phyloP scores from a whole-genome alignment of 2,797 vertebrate species.

The Apodemus agrarius region DNA sequence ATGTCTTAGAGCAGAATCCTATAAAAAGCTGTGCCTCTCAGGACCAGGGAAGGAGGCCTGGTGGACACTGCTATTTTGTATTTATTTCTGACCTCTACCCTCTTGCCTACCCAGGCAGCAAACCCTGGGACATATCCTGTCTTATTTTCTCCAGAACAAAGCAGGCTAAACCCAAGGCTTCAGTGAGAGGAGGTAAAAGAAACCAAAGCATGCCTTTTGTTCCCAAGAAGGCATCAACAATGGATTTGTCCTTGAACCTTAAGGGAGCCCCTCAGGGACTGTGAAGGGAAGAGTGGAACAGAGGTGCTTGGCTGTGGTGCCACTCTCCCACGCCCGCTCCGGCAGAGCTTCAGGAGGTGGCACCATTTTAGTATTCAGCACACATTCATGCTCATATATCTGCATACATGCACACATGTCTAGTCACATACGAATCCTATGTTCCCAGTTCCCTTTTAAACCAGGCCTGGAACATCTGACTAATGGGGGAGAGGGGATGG shows the following conservation, averaged over 20 bases:
- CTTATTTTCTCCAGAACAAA: slow-evolving; percentile 69
- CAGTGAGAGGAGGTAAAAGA: slow-evolving; percentile 66
- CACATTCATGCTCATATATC: background rate
- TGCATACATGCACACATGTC: background rate
- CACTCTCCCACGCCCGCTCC: background rate
- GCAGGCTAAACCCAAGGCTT: background rate
- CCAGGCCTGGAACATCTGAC: slow-evolving; percentile 38
- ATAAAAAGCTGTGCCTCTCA: background rate
- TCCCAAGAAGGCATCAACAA: background rate
- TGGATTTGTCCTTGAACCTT: slow-evolving; percentile 27
- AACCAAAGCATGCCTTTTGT: slow-evolving; percentile 56
- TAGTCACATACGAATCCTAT: background rate
- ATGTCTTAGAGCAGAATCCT: background rate
- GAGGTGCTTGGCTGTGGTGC: slow-evolving; percentile 23
- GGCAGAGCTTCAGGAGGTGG: background rate
- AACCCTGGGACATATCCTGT: background rate
- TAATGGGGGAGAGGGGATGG: background rate
- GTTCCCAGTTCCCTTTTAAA: background rate
- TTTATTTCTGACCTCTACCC: slow-evolving; percentile 34
- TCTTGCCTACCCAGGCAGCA: background rate
- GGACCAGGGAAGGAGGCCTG: background rate
- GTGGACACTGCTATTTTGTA: background rate
- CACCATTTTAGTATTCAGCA: slow-evolving; percentile 34
- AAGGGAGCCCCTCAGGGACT: background rate
- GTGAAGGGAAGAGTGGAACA: background rate